Evolutionary conservation across 2,113 vertebrate species (phyloP).

Genomic region (Microtus ochrogaster): DNA sequence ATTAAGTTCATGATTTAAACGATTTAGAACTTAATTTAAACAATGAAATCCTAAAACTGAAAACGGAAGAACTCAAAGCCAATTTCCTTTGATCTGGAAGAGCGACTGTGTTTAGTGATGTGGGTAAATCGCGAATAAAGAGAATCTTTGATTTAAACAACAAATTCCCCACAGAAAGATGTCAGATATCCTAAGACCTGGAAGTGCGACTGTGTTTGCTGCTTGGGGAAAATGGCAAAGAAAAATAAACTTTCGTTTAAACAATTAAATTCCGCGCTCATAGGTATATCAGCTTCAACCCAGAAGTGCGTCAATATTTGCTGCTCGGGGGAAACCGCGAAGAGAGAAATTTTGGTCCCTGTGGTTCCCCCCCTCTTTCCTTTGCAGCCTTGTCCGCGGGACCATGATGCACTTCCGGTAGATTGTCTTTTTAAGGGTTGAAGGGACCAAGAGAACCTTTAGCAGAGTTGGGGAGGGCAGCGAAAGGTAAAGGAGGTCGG

Average conservation of each 20-base stretch:
- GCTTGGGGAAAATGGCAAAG: not conserved
- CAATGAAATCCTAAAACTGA: not conserved
- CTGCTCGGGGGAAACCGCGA: rapidly evolving
- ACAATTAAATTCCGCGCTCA: not conserved
- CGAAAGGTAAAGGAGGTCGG: not conserved
- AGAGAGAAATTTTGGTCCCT: not conserved
- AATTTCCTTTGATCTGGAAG: not conserved
- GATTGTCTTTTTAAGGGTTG: rapidly evolving
- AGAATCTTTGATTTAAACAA: not conserved
- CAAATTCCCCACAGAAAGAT: not conserved
- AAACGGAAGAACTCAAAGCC: not conserved
- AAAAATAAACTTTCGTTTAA: not conserved
- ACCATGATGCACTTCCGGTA: not conserved
- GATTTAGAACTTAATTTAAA: not conserved
- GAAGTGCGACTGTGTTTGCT: not conserved
- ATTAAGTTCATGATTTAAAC: not conserved
- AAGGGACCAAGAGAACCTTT: rapidly evolving
- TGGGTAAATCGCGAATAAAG: not conserved
- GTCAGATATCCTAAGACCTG: not conserved
- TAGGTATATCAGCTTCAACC: rapidly evolving
- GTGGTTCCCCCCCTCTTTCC: not conserved
- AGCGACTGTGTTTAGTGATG: not conserved
- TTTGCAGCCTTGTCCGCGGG: not conserved
- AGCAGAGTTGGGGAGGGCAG: not conserved
- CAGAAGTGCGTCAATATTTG: not conserved